A percentile compares a stretch with the other conserved stretches of the same genome.
These are phyloP conservation scores for Stenurella melanura DNA, from an alignment of 2,888 invertebrate genomes.

Conservation along the genomic window DNA sequence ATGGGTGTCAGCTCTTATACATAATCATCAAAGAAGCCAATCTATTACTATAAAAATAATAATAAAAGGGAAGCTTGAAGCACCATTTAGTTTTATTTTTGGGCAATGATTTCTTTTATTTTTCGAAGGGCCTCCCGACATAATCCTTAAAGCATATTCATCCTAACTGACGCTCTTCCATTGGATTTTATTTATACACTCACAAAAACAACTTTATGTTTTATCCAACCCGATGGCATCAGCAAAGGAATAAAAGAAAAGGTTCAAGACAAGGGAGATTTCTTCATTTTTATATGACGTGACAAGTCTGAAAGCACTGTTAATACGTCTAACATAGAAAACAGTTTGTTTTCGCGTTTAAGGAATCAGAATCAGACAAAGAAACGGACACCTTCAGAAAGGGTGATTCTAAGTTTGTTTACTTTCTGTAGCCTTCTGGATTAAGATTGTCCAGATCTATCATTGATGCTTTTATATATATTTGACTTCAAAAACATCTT, in stretches of 20 bases:
- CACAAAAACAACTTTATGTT: constrained; percentile 48
- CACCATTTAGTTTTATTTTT: constrained; percentile 39
- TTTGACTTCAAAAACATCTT: no score
- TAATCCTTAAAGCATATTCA: constrained; percentile 43
- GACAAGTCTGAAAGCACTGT: constrained; percentile 35
- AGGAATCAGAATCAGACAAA: constrained; percentile 6
- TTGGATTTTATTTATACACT: constrained; percentile 47
- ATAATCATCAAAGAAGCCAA: constrained; percentile 33
- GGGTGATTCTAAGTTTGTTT: not conserved
- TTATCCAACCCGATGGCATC: constrained; percentile 33
- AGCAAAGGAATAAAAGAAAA: constrained; percentile 30
- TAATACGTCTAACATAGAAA: constrained; percentile 26
- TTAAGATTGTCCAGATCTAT: no score
- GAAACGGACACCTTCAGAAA: not conserved
- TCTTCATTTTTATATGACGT: constrained; percentile 31
- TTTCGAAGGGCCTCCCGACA: constrained; percentile 24
- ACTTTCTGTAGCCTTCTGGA: not conserved
- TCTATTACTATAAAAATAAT: constrained; percentile 33
- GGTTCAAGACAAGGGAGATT: constrained; percentile 30
- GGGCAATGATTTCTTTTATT: constrained; percentile 31
- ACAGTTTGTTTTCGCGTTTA: constrained; percentile 14
- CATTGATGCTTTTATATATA: no score
- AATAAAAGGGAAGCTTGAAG: constrained; percentile 35
- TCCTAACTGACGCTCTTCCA: constrained; percentile 32
- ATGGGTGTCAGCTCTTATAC: constrained; percentile 33